These are phyloP conservation scores for Mesochorus sp. DNA, from an alignment of 2,888 invertebrate species.

Conservation along the genomic window DNA sequence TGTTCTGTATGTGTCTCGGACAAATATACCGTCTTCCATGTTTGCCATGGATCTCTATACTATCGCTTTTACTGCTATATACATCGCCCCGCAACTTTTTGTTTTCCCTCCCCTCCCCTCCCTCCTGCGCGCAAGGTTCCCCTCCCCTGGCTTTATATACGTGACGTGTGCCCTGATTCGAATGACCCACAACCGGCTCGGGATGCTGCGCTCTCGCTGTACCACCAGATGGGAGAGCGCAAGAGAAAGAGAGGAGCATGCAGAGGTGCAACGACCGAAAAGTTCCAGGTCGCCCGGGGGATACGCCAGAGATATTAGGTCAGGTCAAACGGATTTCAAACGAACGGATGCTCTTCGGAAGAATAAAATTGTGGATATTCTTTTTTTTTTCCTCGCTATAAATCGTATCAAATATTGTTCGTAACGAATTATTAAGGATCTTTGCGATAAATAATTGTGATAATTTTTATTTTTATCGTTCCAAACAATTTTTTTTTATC, in stretches of 20 bases:
- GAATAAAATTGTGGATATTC: too few relatives aligned
- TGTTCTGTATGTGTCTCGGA: not conserved
- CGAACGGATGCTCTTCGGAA: not conserved
- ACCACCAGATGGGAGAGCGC: not conserved
- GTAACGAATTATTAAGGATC: not conserved
- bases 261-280: slow-evolving; percentile 53
- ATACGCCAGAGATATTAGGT: slow-evolving; percentile 37
- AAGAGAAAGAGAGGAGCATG: not conserved
- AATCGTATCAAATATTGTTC: not conserved
- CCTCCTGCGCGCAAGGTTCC: slow-evolving; percentile 1
- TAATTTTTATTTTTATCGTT: too few relatives aligned
- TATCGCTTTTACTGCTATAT: not conserved
- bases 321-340: slow-evolving; percentile 19
- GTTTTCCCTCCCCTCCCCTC: not conserved
- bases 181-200: slow-evolving; percentile 40
- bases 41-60: slow-evolving; percentile 36
- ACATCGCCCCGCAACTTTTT: slow-evolving; percentile 30
- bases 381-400: too few relatives aligned
- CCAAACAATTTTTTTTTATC: too few relatives aligned
- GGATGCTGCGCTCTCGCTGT: slow-evolving; percentile 35
- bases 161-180: slow-evolving; percentile 51
- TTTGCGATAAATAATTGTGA: not conserved
- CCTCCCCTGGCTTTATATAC: slow-evolving; percentile 35
- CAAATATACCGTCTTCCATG: slow-evolving; percentile 21
- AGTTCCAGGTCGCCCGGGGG: slow-evolving; percentile 42